A percentile compares a stretch with the other conserved stretches of the same genome.
Evolutionary conservation across 2,888 invertebrate species (phyloP).

Genomic region (Drosophila eohydei): DNA sequence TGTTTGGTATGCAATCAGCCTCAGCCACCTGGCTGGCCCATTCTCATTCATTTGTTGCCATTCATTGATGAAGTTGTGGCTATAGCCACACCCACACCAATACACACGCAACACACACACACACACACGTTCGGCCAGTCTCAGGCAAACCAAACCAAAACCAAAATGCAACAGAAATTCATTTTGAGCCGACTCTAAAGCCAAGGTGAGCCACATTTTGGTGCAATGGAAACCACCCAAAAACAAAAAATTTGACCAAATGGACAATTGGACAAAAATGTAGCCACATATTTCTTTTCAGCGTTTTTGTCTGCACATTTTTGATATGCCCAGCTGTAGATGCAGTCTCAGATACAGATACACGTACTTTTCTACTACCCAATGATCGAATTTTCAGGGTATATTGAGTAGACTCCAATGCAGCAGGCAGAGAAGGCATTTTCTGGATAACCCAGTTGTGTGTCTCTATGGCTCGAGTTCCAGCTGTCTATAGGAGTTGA

Average conservation of each 20-base stretch:
- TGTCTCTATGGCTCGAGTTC: neutral
- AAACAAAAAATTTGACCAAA: constrained; percentile 17
- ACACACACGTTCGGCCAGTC: constrained; percentile 5
- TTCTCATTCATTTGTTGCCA: constrained; percentile 63
- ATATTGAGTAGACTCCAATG: neutral
- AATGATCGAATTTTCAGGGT: neutral
- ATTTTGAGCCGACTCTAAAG: constrained; percentile 26
- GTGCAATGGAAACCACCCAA: constrained; percentile 45
- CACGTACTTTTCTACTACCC: constrained; percentile 1
- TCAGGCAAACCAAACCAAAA: constrained; percentile 18
- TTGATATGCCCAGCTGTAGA: constrained; percentile 39
- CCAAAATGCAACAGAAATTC: constrained; percentile 30
- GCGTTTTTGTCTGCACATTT: constrained; percentile 37
- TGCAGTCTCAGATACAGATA: constrained; percentile 39
- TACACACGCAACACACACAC: constrained; percentile 19
- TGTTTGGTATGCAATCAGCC: constrained; percentile 55
- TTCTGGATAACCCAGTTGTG: neutral
- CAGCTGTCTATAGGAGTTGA: neutral
- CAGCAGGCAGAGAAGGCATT: neutral
- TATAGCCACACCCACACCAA: constrained; percentile 40
- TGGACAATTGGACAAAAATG: constrained; percentile 38
- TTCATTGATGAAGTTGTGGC: constrained; percentile 69
- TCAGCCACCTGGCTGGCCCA: constrained; percentile 57
- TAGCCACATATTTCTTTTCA: constrained; percentile 15
- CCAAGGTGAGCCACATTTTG: constrained; percentile 75